Percentiles rank a stretch among this genome's conserved stretches.
Conservation (phyloP, 2,113 vertebrate species). For the Nycticryphes semicollaris region DNA sequence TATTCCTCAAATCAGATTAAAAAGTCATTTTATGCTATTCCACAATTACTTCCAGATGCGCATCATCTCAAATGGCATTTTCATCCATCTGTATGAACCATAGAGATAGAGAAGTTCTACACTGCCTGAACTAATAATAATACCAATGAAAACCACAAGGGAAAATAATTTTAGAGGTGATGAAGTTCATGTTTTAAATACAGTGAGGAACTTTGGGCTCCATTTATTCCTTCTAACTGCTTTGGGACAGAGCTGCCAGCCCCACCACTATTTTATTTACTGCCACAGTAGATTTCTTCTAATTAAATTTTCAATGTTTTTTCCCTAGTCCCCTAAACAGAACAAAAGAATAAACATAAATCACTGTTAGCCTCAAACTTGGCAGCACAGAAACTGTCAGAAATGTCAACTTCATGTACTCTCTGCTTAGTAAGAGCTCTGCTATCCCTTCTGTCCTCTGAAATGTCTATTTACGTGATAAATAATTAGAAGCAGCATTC, state of each 20-base stretch:
- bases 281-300: background rate
- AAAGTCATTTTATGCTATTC: slow-evolving; percentile 59
- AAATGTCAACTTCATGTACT: background rate
- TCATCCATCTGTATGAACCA: slow-evolving; percentile 57
- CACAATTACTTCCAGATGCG: slow-evolving; percentile 67
- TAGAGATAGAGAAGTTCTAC: background rate
- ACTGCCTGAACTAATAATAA: slow-evolving; percentile 23
- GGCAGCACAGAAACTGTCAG: slow-evolving; percentile 23
- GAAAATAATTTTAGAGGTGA: slow-evolving; percentile 18
- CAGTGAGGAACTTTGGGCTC: background rate
- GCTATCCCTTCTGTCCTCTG: slow-evolving; percentile 31
- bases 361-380: background rate
- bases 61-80: slow-evolving; percentile 57
- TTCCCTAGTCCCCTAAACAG: background rate
- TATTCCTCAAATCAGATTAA: slow-evolving; percentile 67
- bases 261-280: background rate
- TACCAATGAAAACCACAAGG: slow-evolving; percentile 29
- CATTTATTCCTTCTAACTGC: background rate
- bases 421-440: background rate
- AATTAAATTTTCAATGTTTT: slow-evolving; percentile 25
- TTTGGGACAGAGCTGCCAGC: background rate
- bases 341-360: background rate
- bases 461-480: slow-evolving; percentile 18
- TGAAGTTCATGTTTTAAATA: background rate
- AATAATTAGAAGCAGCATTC: slow-evolving; percentile 12